Conservation (phyloP, 92 coral and sea anemone species). For the Muricea muricata region DNA sequence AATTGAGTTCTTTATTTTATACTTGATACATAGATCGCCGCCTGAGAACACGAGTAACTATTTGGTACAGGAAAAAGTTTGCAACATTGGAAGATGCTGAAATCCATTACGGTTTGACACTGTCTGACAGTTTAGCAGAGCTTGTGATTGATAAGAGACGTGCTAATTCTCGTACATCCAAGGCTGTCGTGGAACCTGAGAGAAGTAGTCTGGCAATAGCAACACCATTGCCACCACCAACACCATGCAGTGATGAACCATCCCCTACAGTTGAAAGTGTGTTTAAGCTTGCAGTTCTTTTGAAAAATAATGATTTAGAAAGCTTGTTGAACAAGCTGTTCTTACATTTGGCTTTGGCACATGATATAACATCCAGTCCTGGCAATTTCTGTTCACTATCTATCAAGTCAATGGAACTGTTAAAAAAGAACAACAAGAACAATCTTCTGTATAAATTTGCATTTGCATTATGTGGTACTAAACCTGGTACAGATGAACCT, state of each 20-base stretch:
- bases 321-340: neutral
- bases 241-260: too few species aligned
- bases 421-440: neutral
- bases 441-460: constrained; percentile 16
- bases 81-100: constrained; percentile 29
- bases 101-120: constrained; percentile 22
- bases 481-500: neutral
- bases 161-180: neutral
- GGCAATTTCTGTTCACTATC: neutral
- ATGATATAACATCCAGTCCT: neutral
- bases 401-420: neutral
- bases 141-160: neutral
- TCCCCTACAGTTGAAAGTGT: neutral
- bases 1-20: too few species aligned
- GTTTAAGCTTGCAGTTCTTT: neutral
- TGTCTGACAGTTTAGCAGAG: constrained; percentile 10
- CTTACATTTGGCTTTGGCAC: neutral
- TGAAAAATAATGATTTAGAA: neutral
- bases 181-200: neutral
- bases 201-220: neutral
- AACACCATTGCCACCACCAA: neutral
- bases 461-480: neutral
- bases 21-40: neutral
- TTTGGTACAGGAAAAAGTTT: constrained; percentile 52
- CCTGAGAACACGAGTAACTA: neutral